Conservation (phyloP, 2,113 vertebrate species). For the Coptodon bakossiorum region DNA sequence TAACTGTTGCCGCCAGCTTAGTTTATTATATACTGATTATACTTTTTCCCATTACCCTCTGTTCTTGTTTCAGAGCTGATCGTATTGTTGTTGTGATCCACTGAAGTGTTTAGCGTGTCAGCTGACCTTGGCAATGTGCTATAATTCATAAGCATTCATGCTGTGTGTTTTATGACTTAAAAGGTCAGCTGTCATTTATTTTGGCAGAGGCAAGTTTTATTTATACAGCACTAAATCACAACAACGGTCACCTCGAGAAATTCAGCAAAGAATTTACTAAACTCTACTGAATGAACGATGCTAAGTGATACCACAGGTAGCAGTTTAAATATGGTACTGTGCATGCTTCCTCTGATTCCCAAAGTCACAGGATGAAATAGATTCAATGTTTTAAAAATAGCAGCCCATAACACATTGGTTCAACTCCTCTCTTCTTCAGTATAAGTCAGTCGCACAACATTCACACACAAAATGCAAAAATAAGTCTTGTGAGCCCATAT, state of each 20-base stretch:
- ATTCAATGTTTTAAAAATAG: not conserved
- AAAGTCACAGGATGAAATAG: not conserved
- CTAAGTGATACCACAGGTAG: not conserved
- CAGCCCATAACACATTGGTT: not conserved
- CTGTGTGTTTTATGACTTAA: not conserved
- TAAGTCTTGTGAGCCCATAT: not conserved
- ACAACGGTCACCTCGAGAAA: not conserved
- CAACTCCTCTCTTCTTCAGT: not conserved
- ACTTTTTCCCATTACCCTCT: not conserved
- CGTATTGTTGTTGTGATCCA: not conserved
- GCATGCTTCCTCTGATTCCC: not conserved
- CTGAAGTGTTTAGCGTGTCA: not conserved
- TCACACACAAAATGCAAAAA: not conserved
- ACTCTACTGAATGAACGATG: not conserved
- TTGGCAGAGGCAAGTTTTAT: not conserved
- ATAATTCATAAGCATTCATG: not conserved
- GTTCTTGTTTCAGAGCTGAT: not conserved
- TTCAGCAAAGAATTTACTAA: not conserved
- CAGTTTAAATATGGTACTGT: not conserved
- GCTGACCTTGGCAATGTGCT: not conserved
- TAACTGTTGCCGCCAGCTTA: not conserved
- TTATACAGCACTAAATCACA: not conserved
- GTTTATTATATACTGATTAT: not conserved
- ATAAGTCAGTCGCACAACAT: not conserved
- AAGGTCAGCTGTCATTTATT: conserved; percentile 4